These are phyloP conservation scores for Tragelaphus scriptus DNA, from an alignment of 2,113 vertebrate species.

Conservation along the genomic window DNA sequence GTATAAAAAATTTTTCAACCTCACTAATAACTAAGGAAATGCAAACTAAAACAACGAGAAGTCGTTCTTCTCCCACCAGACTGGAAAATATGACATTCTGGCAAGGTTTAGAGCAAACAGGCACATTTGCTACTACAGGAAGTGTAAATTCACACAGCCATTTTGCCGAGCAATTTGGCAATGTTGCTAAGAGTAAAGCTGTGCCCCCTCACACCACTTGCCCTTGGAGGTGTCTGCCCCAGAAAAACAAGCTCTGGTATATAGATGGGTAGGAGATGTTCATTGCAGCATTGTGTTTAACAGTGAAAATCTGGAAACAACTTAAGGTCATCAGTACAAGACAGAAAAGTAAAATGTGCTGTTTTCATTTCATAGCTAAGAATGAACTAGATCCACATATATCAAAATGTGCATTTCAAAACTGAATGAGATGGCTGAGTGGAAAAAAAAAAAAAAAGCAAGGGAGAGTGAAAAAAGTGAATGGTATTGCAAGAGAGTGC, in stretches of 20 bases:
- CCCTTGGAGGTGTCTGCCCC: not conserved
- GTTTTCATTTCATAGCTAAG: not conserved
- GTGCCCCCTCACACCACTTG: not conserved
- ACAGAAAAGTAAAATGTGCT: not conserved
- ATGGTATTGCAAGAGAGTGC: not conserved
- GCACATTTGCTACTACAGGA: not conserved
- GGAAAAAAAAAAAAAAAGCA: not conserved
- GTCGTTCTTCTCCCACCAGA: conserved; percentile 31
- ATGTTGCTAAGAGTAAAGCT: not conserved
- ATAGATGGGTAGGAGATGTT: not conserved
- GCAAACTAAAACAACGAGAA: conserved; percentile 20
- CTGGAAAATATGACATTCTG: conserved; percentile 29
- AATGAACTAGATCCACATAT: not conserved
- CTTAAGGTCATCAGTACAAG: not conserved
- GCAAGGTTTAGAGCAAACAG: not conserved
- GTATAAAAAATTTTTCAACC: not conserved
- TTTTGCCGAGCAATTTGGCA: not conserved
- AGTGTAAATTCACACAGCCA: not conserved
- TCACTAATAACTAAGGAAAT: not conserved
- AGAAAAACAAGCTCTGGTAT: not conserved
- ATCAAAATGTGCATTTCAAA: conserved; percentile 25
- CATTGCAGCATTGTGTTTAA: not conserved
- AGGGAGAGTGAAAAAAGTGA: not conserved
- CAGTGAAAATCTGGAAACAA: not conserved
- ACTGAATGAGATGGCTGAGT: not conserved